Evolutionary conservation across 1,140 invertebrate genomes (phyloP).

Genomic region (Ceratosolen solmsi): DNA sequence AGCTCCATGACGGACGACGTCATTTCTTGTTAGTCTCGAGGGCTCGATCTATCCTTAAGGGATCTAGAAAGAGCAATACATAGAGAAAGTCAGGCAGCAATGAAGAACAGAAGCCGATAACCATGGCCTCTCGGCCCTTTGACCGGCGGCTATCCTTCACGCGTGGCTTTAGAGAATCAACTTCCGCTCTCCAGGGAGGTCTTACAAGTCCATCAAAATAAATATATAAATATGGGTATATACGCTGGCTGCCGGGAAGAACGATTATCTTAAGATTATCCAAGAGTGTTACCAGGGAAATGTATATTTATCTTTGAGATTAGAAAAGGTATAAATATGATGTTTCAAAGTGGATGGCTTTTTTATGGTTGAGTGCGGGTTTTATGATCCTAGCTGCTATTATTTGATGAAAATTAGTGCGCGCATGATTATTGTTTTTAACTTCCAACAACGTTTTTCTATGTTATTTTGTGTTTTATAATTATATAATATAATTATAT

Average conservation of each 20-base stretch:
- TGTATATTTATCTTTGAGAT: slow-evolving; percentile 36
- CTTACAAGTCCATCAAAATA: slow-evolving; percentile 55
- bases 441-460: background rate
- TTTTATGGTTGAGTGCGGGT: background rate
- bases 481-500: slow-evolving; percentile 4
- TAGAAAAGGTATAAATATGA: slow-evolving; percentile 9
- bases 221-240: slow-evolving; percentile 30
- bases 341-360: slow-evolving; percentile 20
- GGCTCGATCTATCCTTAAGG: slow-evolving; percentile 71
- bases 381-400: background rate
- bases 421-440: slow-evolving; percentile 10
- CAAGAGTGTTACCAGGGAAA: background rate
- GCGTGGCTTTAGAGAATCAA: slow-evolving; percentile 60
- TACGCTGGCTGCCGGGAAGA: background rate
- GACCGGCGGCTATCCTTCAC: slow-evolving; percentile 72
- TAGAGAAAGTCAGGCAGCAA: slow-evolving; percentile 56
- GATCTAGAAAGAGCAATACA: slow-evolving; percentile 35
- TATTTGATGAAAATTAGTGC: background rate
- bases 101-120: slow-evolving; percentile 68
- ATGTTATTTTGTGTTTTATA: background rate
- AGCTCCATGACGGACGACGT: slow-evolving; percentile 66
- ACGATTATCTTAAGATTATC: slow-evolving; percentile 38
- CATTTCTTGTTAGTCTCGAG: slow-evolving; percentile 62
- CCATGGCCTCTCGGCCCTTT: slow-evolving; percentile 53
- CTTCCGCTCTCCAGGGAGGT: slow-evolving; percentile 67